Evolutionary conservation across 2,888 invertebrate genomes (phyloP), one percentile per base, ranked within the genome.

Genomic region (Cerastis leucographa): DNA sequence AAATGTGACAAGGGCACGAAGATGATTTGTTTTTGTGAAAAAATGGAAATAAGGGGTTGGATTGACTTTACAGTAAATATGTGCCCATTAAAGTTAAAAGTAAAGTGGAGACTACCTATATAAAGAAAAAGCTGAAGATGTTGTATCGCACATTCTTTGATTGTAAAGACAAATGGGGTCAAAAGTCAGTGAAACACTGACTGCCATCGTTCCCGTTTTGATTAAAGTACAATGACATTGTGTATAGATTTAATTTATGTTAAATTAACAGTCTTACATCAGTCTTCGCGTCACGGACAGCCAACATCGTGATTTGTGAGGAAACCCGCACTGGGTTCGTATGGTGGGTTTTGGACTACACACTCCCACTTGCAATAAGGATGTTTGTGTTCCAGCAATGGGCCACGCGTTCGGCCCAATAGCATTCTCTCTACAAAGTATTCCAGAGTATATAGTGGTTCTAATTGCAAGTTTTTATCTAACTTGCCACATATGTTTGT

Each of bases 211-310:
- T 61, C 54, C 46, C 49, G 59, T 74, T 85, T 64, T 44, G 25
- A 61, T 76, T 73, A 68, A 14, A 77, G 82, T 83, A 61, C 77
- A 85, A 56, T 77, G 81, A 73, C 81, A 71, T 64, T 46, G 72
- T 69, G 51, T 44, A 2, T n/a, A 59, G 40, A 68, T 46, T 59
- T 25, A 49, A 17, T 22, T 62, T 64, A 7, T 42, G 42, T 14
- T 59, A 3, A 14, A 42, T 40, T n/a, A 29, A 59, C 22, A 17
- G 6, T 61, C 17, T 62, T 67, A 49, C 51, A n/a, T 17, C 2
- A 29, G 49, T 35, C 46, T 11, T 25, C 11, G 22, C 17, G 14
- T 14, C 56, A 29, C 29, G 1, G 19, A 29, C 17, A 3, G 19
- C 22, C 4, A 61, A 62, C 22, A 62, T 62, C 22, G n/a, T 22